phyloP scores from a whole-genome alignment of 1,140 invertebrate genomes.

The Manduca sexta region DNA sequence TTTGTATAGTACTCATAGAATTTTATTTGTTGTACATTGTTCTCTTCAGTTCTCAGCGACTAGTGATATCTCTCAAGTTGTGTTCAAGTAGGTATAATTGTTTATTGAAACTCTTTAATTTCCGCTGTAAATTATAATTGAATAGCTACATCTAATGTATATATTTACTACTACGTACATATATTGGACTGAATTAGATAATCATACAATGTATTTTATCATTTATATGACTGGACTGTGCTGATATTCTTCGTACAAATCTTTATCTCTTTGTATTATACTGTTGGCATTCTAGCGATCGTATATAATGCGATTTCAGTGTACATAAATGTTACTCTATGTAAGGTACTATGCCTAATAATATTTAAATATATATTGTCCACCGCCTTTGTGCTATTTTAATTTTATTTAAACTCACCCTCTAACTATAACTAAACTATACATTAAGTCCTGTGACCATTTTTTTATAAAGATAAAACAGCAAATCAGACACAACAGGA shows the following conservation, averaged over 20 bases:
- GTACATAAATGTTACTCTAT: constrained; percentile 28
- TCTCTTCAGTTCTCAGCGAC: constrained; percentile 10
- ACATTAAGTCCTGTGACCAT: no score
- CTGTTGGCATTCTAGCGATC: constrained; percentile 33
- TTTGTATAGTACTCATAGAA: constrained; percentile 1
- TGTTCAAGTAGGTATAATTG: constrained; percentile 25
- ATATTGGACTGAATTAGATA: constrained; percentile 33
- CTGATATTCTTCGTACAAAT: constrained; percentile 51
- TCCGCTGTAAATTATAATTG: background rate
- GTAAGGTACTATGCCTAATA: constrained; percentile 14
- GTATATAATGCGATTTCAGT: constrained; percentile 33
- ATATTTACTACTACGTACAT: constrained; percentile 1
- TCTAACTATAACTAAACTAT: background rate
- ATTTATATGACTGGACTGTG: constrained; percentile 23
- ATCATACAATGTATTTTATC: constrained; percentile 22
- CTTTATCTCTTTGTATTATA: constrained; percentile 33
- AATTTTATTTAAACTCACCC: background rate
- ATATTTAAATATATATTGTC: constrained; percentile 13
- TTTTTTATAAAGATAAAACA: no score
- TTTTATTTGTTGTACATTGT: constrained; percentile 10
- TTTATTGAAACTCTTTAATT: constrained; percentile 8
- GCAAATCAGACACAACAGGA: no score
- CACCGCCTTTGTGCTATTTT: background rate
- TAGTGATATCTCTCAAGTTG: constrained; percentile 24
- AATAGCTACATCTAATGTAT: background rate